Conservation (phyloP, 1,140 invertebrate species). For the Habropoda laboriosa region DNA sequence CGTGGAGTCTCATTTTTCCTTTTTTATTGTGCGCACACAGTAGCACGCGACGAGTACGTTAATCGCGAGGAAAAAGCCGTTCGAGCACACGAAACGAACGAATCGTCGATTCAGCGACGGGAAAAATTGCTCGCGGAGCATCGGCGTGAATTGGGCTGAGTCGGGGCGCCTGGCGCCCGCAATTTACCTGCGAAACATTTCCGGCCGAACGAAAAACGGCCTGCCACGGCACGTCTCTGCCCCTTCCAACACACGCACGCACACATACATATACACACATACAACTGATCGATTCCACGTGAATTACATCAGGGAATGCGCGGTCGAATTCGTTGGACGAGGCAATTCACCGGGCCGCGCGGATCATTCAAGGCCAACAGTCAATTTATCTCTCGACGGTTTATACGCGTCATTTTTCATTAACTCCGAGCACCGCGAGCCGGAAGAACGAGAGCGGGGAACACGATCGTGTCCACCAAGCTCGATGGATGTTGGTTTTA, state of each 20-base stretch:
- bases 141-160: constrained; percentile 49
- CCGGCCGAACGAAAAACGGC: constrained; percentile 53
- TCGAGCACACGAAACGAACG: background rate
- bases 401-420: constrained; percentile 48
- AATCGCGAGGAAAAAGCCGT: background rate
- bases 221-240: background rate
- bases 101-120: constrained; percentile 17
- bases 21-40: background rate
- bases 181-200: constrained; percentile 67
- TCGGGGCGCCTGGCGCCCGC: constrained; percentile 60
- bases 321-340: constrained; percentile 50
- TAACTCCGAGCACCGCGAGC: constrained; percentile 21
- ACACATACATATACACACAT: background rate
- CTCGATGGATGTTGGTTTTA: constrained; percentile 20
- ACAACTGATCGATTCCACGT: constrained; percentile 62
- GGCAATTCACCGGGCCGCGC: constrained; percentile 42
- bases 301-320: constrained; percentile 65
- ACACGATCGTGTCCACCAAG: background rate
- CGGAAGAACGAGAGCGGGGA: background rate
- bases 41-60: background rate
- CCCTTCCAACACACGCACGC: constrained; percentile 1
- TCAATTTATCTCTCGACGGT: constrained; percentile 46
- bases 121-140: constrained; percentile 39
- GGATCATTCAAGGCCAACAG: constrained; percentile 56
- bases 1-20: background rate